Conservation (phyloP, 2,797 vertebrate species). For the Microctenopoma lineatum region DNA sequence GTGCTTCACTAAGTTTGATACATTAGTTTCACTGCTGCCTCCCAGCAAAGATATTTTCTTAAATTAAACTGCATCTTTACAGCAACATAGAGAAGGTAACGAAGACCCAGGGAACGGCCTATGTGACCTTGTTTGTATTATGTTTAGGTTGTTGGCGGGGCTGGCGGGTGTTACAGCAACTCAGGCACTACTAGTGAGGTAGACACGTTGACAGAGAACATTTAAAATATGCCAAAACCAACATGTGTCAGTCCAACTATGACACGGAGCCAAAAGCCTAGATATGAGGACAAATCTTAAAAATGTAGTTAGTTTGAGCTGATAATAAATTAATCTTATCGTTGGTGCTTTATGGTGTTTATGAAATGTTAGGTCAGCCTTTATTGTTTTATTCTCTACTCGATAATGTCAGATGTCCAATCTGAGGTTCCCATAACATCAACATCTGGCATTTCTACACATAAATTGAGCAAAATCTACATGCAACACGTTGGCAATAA, state of each 20-base stretch:
- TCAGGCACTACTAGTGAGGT: background rate
- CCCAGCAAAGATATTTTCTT: background rate
- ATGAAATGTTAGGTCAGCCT: background rate
- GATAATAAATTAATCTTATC: too few species aligned
- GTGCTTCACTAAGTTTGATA: background rate
- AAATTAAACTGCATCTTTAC: constrained; percentile 1
- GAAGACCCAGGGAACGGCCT: constrained; percentile 10
- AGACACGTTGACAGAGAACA: background rate
- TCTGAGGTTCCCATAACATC: background rate
- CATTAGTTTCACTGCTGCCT: background rate
- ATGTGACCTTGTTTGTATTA: background rate
- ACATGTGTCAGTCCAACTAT: too few species aligned
- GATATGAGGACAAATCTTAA: background rate
- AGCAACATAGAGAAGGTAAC: background rate
- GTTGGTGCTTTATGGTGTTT: too few species aligned
- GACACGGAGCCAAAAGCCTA: background rate
- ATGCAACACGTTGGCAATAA: background rate
- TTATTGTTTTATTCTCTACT: background rate
- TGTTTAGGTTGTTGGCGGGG: background rate
- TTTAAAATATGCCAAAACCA: background rate
- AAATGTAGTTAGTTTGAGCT: too few species aligned
- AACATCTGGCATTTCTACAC: background rate
- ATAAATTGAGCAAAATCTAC: background rate
- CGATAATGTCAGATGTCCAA: background rate
- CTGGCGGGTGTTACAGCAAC: background rate